phyloP scores from a whole-genome alignment of 2,113 vertebrate species.

The Xenopus laevis region DNA sequence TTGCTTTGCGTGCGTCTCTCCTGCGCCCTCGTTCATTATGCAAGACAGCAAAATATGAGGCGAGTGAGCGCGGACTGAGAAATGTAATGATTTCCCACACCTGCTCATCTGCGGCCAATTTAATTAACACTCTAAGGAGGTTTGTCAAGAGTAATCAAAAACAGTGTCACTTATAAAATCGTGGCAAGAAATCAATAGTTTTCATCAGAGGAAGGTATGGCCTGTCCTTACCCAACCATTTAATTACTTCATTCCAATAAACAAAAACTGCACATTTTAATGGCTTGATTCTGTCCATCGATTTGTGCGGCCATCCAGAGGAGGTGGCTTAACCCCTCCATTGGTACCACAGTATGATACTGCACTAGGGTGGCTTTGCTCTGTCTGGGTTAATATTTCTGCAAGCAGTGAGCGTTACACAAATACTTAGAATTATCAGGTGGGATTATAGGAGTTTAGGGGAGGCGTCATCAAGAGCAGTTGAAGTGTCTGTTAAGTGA shows the following conservation, averaged over 20 bases:
- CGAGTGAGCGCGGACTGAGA: conserved; percentile 61
- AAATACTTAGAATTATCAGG: not conserved
- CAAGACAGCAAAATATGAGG: conserved; percentile 74
- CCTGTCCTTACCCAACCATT: conserved; percentile 77
- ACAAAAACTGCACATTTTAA: conserved; percentile 81
- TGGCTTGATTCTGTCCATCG: conserved; percentile 75
- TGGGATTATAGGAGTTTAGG: not conserved
- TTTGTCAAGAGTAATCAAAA: conserved; percentile 89
- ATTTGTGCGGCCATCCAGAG: conserved; percentile 44
- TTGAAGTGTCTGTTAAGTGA: too few species aligned
- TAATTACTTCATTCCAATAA: conserved; percentile 86
- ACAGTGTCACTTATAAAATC: conserved; percentile 86
- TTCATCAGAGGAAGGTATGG: conserved; percentile 82
- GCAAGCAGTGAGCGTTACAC: not conserved
- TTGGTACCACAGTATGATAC: not conserved
- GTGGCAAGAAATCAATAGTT: conserved; percentile 83
- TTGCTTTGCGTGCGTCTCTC: conserved; percentile 65
- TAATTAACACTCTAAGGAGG: conserved; percentile 94
- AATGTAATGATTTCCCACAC: conserved; percentile 84
- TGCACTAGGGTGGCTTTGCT: not conserved
- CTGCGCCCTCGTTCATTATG: conserved; percentile 79
- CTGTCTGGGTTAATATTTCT: too few species aligned
- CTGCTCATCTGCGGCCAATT: conserved; percentile 88
- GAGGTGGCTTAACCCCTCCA: conserved; percentile 34
- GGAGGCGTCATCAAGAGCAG: conserved; percentile 3